Percentiles rank a stretch among this genome's conserved stretches.
Evolutionary conservation across 2,113 vertebrate species (phyloP).

Genomic region (Cynocephalus volans): DNA sequence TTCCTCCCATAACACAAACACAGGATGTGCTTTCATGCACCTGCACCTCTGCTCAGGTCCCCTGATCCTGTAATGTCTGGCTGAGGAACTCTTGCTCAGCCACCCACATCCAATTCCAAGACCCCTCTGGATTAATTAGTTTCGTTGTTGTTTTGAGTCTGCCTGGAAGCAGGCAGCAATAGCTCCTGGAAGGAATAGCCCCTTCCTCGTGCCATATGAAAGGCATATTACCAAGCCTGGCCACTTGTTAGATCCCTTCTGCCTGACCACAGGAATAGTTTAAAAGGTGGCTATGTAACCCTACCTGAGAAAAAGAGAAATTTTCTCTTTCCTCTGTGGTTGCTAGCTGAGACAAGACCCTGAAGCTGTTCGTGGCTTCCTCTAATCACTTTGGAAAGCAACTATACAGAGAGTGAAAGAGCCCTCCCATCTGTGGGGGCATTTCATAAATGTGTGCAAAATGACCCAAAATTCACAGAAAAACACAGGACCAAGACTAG

Average conservation of each 20-base stretch:
- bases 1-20: too few species aligned
- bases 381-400: too few species aligned
- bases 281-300: fast-evolving
- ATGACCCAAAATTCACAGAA: too few species aligned
- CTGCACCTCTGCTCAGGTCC: background rate
- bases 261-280: fast-evolving
- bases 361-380: background rate
- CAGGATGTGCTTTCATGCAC: too few species aligned
- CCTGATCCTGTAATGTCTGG: fast-evolving
- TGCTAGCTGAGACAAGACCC: background rate
- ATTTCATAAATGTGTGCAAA: too few species aligned
- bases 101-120: background rate
- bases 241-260: too few species aligned
- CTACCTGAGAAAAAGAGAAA: background rate
- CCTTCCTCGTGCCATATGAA: too few species aligned
- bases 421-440: too few species aligned
- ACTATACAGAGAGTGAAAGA: too few species aligned
- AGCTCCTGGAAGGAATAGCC: background rate
- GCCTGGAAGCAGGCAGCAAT: background rate
- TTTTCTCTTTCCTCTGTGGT: too few species aligned
- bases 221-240: background rate
- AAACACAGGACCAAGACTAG: too few species aligned
- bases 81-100: background rate
- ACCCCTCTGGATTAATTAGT: too few species aligned
- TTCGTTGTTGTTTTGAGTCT: background rate